Conservation (phyloP, 2,113 vertebrate genomes). For the Chitala chitala region DNA sequence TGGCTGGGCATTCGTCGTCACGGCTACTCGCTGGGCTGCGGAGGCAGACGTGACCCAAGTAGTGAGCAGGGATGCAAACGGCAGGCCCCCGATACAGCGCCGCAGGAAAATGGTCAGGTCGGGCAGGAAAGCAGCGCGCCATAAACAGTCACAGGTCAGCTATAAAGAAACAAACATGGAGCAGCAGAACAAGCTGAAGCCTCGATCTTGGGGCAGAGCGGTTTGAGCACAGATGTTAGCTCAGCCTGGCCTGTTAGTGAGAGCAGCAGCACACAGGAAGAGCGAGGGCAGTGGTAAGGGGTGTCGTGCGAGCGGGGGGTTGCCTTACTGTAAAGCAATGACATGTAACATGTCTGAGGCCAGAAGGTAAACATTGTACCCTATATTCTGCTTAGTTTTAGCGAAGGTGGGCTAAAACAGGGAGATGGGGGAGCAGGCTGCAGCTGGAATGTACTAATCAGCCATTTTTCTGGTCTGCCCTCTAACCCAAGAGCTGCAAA, state of each 20-base stretch:
- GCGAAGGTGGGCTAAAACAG: constrained; percentile 24
- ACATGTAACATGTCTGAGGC: constrained; percentile 38
- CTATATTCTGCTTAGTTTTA: constrained; percentile 8
- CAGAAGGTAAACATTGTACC: constrained; percentile 36
- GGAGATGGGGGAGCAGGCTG: not conserved
- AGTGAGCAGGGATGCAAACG: not conserved
- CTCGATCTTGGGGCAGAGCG: too few species aligned
- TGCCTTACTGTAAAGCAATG: constrained; percentile 23
- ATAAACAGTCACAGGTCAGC: too few species aligned
- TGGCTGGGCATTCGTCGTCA: not conserved
- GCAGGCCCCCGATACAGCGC: not conserved
- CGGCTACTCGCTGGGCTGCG: too few species aligned
- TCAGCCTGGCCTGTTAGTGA: not conserved
- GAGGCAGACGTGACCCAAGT: not conserved
- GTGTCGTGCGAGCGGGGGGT: not conserved
- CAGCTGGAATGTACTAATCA: not conserved
- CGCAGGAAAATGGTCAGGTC: too few species aligned
- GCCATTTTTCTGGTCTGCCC: too few species aligned
- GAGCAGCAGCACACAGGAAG: too few species aligned
- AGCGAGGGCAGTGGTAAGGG: not conserved
- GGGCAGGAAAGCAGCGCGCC: too few species aligned
- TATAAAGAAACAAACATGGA: too few species aligned
- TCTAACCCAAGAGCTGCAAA: too few species aligned
- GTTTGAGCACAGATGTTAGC: too few species aligned
- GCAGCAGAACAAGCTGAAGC: too few species aligned